These are phyloP conservation scores for Aviceda subcristata DNA, from an alignment of 2,113 vertebrate genomes.

Conservation along the genomic window DNA sequence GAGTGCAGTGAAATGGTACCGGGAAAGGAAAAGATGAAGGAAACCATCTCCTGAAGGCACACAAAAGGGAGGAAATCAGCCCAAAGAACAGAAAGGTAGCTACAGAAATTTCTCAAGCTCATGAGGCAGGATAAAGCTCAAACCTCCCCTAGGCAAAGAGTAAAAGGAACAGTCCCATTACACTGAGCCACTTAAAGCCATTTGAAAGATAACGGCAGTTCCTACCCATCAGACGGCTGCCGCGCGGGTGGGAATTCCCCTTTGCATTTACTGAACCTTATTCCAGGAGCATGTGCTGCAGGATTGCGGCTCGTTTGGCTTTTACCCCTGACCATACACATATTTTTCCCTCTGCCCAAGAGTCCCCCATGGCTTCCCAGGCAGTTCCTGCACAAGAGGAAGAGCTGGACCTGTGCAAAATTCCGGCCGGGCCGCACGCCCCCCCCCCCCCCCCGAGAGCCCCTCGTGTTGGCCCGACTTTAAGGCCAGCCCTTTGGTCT, in stretches of 20 bases:
- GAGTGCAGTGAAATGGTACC: accelerated
- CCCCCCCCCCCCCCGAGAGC: accelerated
- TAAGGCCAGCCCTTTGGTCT: not conserved
- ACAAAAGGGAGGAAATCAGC: not conserved
- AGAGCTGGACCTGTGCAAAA: not conserved
- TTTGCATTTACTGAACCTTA: not conserved
- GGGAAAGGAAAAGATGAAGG: not conserved
- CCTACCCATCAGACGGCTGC: not conserved
- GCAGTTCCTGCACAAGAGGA: not conserved
- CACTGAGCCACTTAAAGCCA: not conserved
- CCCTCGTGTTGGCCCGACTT: not conserved
- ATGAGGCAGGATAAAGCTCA: not conserved
- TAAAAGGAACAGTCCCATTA: not conserved
- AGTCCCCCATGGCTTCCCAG: too few relatives aligned
- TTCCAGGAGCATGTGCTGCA: not conserved
- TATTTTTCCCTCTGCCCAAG: not conserved
- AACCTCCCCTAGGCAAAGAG: not conserved
- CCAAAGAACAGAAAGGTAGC: not conserved
- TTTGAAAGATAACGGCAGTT: not conserved
- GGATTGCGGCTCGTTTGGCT: not conserved
- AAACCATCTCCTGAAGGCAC: not conserved
- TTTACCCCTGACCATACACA: accelerated
- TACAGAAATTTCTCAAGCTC: not conserved
- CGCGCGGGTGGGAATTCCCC: not conserved
- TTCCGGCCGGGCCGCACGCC: not conserved